Base-by-base conservation (phyloP, 2,113 vertebrate species). In the Fulica atra region DNA sequence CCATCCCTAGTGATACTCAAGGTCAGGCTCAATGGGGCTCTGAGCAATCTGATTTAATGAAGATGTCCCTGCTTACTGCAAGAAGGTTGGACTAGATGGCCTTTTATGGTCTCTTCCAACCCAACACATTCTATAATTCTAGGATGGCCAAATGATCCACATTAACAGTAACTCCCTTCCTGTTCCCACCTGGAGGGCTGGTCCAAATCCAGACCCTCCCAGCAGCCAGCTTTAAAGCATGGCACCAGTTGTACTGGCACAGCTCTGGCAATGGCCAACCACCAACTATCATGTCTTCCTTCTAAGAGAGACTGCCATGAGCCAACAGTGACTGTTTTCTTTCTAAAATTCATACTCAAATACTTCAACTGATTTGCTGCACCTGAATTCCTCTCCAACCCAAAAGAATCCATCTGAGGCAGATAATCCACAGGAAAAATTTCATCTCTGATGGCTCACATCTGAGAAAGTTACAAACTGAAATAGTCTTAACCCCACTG, bases 261-360 rank as follows among this genome's bases (percentile, higher is more conserved):
- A 48, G 88, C 63, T 71, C 64, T 77, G 54, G 81, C 46, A 10
- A 24, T 11, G 59, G 54, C 16, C 89, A 86, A 38, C 20, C 19
- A 54, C 51, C 54, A 65, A 24, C 28, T 1, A 6, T 29, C 53
- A 23, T 10, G 14, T 26, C 54, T 65, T 64, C 59, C 66, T 61
- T 28, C 61, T 7, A 63, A 66, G 19, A 51, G 1, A 78, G 48
- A 16, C 54, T 11, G 17, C 7, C 6, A 0, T 2, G 0, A 40
- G 36, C 48, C 18, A 81, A 35, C 46, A 80, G 5, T 1, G 26
- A 50, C 28, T 2, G 0, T n/a, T 16, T 36, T 28, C 36, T 74
- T 81, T 40, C 51, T 56, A 50, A 42, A 83, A 90, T 50, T 90
- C 31, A 63, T 7, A 6, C 28, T 64, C 73, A 90, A 92, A 64